These are phyloP conservation scores for Poeciliopsis turrubarensis DNA, from an alignment of 2,113 vertebrate species.

Conservation along the genomic window DNA sequence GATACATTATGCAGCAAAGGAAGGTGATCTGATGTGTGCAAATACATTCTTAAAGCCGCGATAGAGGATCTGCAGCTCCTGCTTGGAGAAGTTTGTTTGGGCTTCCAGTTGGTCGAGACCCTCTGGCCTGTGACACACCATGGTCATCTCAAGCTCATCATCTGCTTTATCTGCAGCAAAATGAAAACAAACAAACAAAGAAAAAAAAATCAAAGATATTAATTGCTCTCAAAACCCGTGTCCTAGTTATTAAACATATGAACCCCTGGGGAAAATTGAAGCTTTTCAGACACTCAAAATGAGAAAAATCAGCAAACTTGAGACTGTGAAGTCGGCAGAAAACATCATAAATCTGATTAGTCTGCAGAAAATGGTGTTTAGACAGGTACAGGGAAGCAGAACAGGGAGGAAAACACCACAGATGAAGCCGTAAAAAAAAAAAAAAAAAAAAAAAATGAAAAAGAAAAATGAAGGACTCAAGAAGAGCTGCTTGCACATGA, in stretches of 20 bases:
- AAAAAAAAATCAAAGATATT: neutral
- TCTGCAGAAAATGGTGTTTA: constrained; percentile 16
- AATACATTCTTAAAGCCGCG: constrained; percentile 97
- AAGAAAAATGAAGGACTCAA: neutral
- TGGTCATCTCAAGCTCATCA: constrained; percentile 96
- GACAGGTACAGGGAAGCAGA: neutral
- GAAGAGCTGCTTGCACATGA: constrained; percentile 26
- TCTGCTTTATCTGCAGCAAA: constrained; percentile 88
- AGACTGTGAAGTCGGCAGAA: constrained; percentile 14
- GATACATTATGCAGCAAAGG: neutral
- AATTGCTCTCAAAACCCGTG: neutral
- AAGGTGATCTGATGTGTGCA: neutral
- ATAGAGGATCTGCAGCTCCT: constrained; percentile 96
- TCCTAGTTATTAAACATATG: neutral
- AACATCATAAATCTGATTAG: constrained; percentile 25
- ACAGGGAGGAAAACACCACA: neutral
- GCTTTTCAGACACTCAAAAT: neutral
- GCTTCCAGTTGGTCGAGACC: constrained; percentile 94
- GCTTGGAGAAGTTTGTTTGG: constrained; percentile 96
- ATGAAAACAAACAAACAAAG: neutral
- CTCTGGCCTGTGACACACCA: constrained; percentile 92
- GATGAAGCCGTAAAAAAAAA: constrained; percentile 2
- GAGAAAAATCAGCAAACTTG: constrained; percentile 6
- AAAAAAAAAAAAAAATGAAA: too few relatives aligned
- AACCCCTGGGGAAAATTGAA: neutral